Conservation (phyloP, 2,888 invertebrate genomes). For the Endotricha flammealis region DNA sequence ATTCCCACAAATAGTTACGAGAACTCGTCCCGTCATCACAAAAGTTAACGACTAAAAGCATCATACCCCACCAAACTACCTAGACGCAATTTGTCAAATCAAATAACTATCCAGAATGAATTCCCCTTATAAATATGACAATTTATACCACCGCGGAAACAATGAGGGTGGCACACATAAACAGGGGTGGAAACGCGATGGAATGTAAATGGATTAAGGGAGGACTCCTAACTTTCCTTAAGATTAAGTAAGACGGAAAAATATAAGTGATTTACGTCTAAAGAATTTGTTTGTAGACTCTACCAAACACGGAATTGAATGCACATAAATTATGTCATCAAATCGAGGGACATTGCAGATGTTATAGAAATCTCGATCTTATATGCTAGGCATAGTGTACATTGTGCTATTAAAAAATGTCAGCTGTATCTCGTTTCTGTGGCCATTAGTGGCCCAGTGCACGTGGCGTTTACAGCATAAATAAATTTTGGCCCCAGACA, state of each 20-base stretch:
- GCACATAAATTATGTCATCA: slow-evolving; percentile 9
- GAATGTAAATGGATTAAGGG: slow-evolving; percentile 2
- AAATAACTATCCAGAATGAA: slow-evolving; percentile 3
- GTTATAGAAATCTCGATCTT: too few species aligned
- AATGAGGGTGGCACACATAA: neutral
- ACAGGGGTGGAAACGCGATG: neutral
- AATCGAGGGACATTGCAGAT: neutral
- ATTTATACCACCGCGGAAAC: slow-evolving; percentile 1
- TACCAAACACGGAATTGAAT: slow-evolving; percentile 4
- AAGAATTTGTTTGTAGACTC: slow-evolving; percentile 5
- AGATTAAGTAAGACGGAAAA: slow-evolving; percentile 8
- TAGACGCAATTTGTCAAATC: slow-evolving; percentile 8
- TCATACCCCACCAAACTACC: slow-evolving; percentile 3
- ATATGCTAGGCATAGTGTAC: too few species aligned
- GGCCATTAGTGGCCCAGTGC: too few species aligned
- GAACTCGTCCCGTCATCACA: neutral
- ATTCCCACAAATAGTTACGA: too few species aligned
- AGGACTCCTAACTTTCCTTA: slow-evolving; percentile 5
- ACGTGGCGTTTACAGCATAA: too few species aligned
- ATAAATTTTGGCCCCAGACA: too few species aligned
- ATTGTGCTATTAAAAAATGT: too few species aligned
- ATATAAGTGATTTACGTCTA: slow-evolving; percentile 8
- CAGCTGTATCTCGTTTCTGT: too few species aligned
- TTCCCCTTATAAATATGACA: neutral
- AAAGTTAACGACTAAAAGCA: neutral